Evolutionary conservation across 1,140 invertebrate species (phyloP), one percentile per base, ranked within the genome.

Genomic region (Akabosia matsudoensis): DNA sequence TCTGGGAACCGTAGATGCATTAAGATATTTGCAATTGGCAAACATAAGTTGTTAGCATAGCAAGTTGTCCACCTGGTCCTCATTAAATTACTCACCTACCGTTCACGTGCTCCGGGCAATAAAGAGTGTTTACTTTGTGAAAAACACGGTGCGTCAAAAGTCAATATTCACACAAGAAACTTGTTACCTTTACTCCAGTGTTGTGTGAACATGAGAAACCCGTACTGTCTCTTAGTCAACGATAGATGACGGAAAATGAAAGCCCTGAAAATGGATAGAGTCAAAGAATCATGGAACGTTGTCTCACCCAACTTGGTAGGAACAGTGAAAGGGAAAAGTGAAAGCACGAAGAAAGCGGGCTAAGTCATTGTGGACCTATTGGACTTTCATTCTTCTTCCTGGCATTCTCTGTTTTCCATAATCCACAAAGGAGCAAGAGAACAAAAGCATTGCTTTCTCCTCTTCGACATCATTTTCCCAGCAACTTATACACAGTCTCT

Each of bases 341-440:
- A 67, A 67, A 67, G 30, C 22, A 67, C 7, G 24, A 67, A 67
- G 61, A 67, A 67, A 67, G 61, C 61, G 31, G 28, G 61, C 61
- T 67, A 67, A 67, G 31, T 67, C 61, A 67, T 67, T 67, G 61
- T 67, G 61, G 61, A 67, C 61, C 61, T 67, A 67, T 67, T 30
- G 26, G 61, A 67, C 31, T 72, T 61, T 67, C 64, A 3, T 22
- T 71, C 51, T 64, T 72, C 31, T 67, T 54, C 18, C 34, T 71
- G 26, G 26, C 34, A 37, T 52, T 74, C 51, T 33, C 31, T 75
- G 7, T 67, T n/a, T 75, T 70, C 31, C 31, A 28, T 37, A 45
- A 31, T 33, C 30, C 34, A 31, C 70, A 67, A 30, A 67, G 61
- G 61, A 67, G 13, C 30, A 67, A 67, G 61, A 67, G 61, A 67